phyloP scores from a whole-genome alignment of 2,113 vertebrate genomes.

The Plecotus auritus region DNA sequence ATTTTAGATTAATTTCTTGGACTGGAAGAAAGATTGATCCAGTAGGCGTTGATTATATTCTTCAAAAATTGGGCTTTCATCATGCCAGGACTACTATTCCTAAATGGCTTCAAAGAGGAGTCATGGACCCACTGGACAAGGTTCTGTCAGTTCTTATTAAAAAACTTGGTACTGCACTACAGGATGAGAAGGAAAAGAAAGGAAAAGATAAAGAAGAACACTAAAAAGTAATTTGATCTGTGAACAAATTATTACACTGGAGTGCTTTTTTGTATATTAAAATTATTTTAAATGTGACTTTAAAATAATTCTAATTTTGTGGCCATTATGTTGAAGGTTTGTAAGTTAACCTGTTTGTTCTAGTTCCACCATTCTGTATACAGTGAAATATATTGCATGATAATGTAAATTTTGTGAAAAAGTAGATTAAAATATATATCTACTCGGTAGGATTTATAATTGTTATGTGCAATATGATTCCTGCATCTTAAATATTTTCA shows the following conservation, averaged over 20 bases:
- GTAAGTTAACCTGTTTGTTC: constrained; percentile 83
- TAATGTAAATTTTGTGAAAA: constrained; percentile 88
- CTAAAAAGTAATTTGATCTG: constrained; percentile 71
- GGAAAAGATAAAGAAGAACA: constrained; percentile 95
- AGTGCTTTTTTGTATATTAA: constrained; percentile 73
- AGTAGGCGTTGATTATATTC: constrained; percentile 97
- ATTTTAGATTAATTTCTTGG: constrained; percentile 95
- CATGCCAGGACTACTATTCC: constrained; percentile 99
- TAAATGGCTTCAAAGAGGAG: constrained; percentile 99
- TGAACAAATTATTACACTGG: constrained; percentile 71
- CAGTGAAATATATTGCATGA: constrained; percentile 85
- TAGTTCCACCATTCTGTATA: constrained; percentile 80
- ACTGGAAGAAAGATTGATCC: constrained; percentile 98
- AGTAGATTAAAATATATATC: constrained; percentile 80
- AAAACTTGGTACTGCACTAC: constrained; percentile 94
- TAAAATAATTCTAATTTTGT: constrained; percentile 79
- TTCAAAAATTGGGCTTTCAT: constrained; percentile 98
- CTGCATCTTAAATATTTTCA: constrained; percentile 85
- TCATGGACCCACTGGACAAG: constrained; percentile 99
- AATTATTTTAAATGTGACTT: constrained; percentile 79
- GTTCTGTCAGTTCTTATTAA: constrained; percentile 97
- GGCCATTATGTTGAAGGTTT: constrained; percentile 81
- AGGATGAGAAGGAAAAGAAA: constrained; percentile 97
- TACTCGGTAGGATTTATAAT: constrained; percentile 76
- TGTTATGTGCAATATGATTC: constrained; percentile 89